phyloP scores from a whole-genome alignment of 2,113 vertebrate genomes.

The Odontesthes bonariensis region DNA sequence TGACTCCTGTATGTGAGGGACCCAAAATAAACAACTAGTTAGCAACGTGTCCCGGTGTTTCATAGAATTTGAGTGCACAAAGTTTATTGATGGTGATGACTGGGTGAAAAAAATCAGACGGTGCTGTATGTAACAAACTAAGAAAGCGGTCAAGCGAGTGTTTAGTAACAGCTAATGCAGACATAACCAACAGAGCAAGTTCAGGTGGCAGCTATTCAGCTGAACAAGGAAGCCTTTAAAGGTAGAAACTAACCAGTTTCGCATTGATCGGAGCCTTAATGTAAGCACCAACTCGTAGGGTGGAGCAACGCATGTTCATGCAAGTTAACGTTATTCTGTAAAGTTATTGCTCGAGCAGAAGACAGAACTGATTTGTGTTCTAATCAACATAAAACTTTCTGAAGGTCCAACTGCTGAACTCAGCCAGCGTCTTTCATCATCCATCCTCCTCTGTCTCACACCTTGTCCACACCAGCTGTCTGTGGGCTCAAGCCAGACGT shows the following conservation, averaged over 20 bases:
- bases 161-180: too few species aligned
- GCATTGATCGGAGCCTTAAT: not conserved
- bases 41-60: not conserved
- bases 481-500: not conserved
- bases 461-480: slow-evolving; percentile 17
- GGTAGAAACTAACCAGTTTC: not conserved
- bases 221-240: too few species aligned
- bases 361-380: not conserved
- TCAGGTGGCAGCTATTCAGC: too few species aligned
- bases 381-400: slow-evolving; percentile 3
- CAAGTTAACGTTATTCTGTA: not conserved
- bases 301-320: not conserved
- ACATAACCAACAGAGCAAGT: too few species aligned
- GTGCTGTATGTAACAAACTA: not conserved
- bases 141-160: too few species aligned
- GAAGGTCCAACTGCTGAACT: not conserved
- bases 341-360: not conserved
- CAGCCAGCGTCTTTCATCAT: not conserved
- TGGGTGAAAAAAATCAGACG: not conserved
- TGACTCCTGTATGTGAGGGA: not conserved
- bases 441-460: slow-evolving; percentile 6
- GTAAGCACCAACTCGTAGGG: not conserved
- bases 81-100: not conserved
- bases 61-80: not conserved
- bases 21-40: not conserved